phyloP scores from a whole-genome alignment of 2,113 vertebrate species.

The Blennius ocellaris region DNA sequence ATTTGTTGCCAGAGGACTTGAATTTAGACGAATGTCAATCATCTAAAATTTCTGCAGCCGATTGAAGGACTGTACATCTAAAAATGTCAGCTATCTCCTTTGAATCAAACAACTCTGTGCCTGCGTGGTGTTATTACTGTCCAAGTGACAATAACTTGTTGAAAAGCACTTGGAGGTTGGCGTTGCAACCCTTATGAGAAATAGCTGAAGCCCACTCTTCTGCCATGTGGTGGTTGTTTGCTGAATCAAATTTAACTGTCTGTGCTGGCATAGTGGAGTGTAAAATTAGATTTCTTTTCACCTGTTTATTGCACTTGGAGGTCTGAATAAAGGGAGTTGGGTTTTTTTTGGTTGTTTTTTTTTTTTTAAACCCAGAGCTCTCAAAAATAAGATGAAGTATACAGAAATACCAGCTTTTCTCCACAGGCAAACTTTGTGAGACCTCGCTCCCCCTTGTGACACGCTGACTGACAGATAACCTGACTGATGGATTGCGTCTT shows the following conservation, averaged over 20 bases:
- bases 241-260: constrained; percentile 64
- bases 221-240: constrained; percentile 47
- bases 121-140: constrained; percentile 4
- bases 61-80: background rate
- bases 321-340: constrained; percentile 23
- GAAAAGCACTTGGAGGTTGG: background rate
- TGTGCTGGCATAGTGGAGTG: constrained; percentile 57
- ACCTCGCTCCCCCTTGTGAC: constrained; percentile 25
- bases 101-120: background rate
- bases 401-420: constrained; percentile 39
- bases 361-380: background rate
- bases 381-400: constrained; percentile 39
- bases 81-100: background rate
- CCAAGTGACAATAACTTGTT: constrained; percentile 27
- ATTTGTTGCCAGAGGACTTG: no score
- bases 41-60: background rate
- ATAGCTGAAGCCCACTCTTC: constrained; percentile 13
- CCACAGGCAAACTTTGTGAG: constrained; percentile 35
- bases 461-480: constrained; percentile 49
- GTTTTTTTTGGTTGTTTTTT: background rate
- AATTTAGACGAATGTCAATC: background rate
- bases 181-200: constrained; percentile 23
- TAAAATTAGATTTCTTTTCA: constrained; percentile 70
- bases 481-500: constrained; percentile 42
- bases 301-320: constrained; percentile 61